Percentiles rank a stretch among this genome's conserved stretches.
phyloP scores from a whole-genome alignment of 1,140 invertebrate genomes.

The Drosophila nikananu region DNA sequence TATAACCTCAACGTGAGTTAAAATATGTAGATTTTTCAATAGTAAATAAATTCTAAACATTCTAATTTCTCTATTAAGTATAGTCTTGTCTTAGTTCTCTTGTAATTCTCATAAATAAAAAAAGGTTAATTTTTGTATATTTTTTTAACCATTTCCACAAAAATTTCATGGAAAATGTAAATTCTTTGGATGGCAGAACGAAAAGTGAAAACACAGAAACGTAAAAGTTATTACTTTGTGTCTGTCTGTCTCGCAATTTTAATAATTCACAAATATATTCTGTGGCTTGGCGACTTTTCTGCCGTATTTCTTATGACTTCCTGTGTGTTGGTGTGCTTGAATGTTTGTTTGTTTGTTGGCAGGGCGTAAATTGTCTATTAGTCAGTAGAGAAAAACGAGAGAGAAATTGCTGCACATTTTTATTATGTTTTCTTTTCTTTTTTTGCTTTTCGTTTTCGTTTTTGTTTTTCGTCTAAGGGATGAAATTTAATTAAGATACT shows the following conservation, averaged over 20 bases:
- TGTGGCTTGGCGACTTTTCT: slow-evolving; percentile 47
- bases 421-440: slow-evolving; percentile 60
- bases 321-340: neutral
- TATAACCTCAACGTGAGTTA: neutral
- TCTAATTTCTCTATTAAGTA: neutral
- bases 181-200: neutral
- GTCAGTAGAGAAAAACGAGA: slow-evolving; percentile 63
- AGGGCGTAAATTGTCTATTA: slow-evolving; percentile 81
- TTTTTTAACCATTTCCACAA: neutral
- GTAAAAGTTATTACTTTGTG: slow-evolving; percentile 14
- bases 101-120: neutral
- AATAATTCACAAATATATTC: slow-evolving; percentile 40
- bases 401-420: slow-evolving; percentile 83
- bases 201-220: slow-evolving; percentile 6
- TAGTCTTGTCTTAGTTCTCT: neutral
- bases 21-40: neutral
- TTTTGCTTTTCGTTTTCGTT: slow-evolving; percentile 21
- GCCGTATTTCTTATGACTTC: slow-evolving; percentile 19
- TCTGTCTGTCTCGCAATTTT: slow-evolving; percentile 13
- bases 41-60: neutral
- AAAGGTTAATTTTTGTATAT: too few relatives aligned
- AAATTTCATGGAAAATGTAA: neutral
- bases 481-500: slow-evolving; percentile 84
- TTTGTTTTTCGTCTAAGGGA: slow-evolving; percentile 69
- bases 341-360: slow-evolving; percentile 20